phyloP scores from a whole-genome alignment of 2,888 invertebrate genomes.

The Sphaerophoria rueppellii region DNA sequence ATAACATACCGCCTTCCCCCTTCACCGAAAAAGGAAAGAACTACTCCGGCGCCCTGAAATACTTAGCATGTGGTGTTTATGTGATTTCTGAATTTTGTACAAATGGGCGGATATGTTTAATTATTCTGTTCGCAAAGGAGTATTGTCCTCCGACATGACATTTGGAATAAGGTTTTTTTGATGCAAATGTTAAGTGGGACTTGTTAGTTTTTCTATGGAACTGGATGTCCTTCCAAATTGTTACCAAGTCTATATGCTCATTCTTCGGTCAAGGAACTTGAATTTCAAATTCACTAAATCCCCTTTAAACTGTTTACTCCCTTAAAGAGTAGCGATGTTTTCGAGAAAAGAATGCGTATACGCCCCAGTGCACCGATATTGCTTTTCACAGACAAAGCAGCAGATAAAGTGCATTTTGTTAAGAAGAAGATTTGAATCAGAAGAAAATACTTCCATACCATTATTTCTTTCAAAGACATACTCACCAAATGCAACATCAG shows the following conservation, averaged over 20 bases:
- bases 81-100: slow-evolving; percentile 45
- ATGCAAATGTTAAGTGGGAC: too few relatives aligned
- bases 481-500: slow-evolving; percentile 36
- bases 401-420: slow-evolving; percentile 3
- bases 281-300: not conserved
- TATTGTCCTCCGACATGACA: not conserved
- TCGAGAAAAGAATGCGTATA: slow-evolving; percentile 27
- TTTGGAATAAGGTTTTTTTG: slow-evolving; percentile 2
- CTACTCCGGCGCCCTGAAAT: not conserved
- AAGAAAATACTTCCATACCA: slow-evolving; percentile 27
- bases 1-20: slow-evolving; percentile 39
- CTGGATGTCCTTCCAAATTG: too few relatives aligned
- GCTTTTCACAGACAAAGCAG: slow-evolving; percentile 5
- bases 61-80: slow-evolving; percentile 34
- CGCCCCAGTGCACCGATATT: slow-evolving; percentile 24
- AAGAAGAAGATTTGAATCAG: not conserved
- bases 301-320: not conserved
- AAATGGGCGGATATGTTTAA: slow-evolving; percentile 13
- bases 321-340: not conserved
- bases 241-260: too few relatives aligned
- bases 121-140: slow-evolving; percentile 3
- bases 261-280: too few relatives aligned
- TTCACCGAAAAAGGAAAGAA: not conserved
- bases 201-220: too few relatives aligned
- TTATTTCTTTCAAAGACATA: slow-evolving; percentile 44